Conservation (phyloP, 2,113 vertebrate genomes). For the Colossoma macropomum region DNA sequence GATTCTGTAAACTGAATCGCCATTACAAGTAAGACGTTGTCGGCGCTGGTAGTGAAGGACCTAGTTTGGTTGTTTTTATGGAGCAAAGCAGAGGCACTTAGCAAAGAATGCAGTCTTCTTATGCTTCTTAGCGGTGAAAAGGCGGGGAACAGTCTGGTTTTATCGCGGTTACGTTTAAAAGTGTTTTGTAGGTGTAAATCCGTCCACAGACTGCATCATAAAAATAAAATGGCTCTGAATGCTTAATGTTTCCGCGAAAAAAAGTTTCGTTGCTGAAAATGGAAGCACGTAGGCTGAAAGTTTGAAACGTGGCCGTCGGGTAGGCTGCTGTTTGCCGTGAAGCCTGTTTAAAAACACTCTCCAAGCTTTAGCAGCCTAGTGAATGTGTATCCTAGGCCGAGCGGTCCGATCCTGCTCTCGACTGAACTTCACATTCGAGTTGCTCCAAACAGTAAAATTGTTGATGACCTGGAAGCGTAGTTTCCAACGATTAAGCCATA, state of each 20-base stretch:
- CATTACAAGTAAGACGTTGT: constrained; percentile 75
- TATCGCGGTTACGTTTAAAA: not conserved
- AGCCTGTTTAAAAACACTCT: constrained; percentile 47
- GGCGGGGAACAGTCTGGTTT: constrained; percentile 38
- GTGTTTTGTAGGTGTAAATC: not conserved
- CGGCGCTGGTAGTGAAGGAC: not conserved
- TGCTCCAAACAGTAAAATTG: too few species aligned
- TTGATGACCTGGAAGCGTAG: too few species aligned
- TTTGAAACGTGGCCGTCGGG: constrained; percentile 77
- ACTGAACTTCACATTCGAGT: not conserved
- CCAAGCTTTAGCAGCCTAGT: not conserved
- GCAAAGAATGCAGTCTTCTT: not conserved
- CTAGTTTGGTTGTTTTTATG: constrained; percentile 4
- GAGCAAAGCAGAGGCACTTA: constrained; percentile 34
- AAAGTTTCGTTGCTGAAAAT: constrained; percentile 67
- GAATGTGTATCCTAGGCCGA: not conserved
- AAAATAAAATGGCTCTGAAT: not conserved
- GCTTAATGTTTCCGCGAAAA: constrained; percentile 32
- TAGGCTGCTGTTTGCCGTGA: constrained; percentile 40
- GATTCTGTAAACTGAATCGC: constrained; percentile 71
- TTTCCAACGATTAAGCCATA: too few species aligned
- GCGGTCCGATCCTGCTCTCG: not conserved
- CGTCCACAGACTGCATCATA: not conserved
- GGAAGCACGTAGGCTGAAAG: constrained; percentile 68
- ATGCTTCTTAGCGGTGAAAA: constrained; percentile 36